Conservation (phyloP, 2,113 vertebrate species). For the Nothocercus nigrocapillus region DNA sequence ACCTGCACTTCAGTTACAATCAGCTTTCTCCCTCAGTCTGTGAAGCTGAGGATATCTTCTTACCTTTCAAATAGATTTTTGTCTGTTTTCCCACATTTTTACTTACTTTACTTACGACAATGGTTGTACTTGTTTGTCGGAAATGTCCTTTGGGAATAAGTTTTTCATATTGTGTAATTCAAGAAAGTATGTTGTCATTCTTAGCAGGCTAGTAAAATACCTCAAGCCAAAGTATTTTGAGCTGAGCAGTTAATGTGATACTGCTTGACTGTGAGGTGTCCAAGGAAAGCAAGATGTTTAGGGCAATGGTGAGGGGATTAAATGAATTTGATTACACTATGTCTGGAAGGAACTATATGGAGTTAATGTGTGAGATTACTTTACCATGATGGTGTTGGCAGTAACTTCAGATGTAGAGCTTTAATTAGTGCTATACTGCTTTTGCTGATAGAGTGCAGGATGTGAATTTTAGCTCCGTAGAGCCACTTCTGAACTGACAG, state of each 20-base stretch:
- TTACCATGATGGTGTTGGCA: not conserved
- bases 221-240: not conserved
- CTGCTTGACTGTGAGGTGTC: not conserved
- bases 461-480: not conserved
- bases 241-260: not conserved
- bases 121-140: not conserved
- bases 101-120: constrained; percentile 27
- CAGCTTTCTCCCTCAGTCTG: not conserved
- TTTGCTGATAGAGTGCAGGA: not conserved
- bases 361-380: not conserved
- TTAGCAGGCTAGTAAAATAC: not conserved
- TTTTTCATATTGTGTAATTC: constrained; percentile 25
- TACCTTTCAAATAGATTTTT: not conserved
- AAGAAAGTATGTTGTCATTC: not conserved
- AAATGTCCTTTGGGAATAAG: not conserved
- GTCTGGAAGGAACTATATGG: not conserved
- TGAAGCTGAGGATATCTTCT: not conserved
- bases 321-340: not conserved
- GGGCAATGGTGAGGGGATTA: not conserved
- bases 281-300: not conserved
- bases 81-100: not conserved
- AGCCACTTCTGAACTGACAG: not conserved
- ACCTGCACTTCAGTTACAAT: not conserved
- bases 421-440: not conserved
- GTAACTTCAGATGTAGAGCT: not conserved